phyloP scores from a whole-genome alignment of 37 sponge, comb jelly and placozoan species.

The Aphrocallistes beatrix region DNA sequence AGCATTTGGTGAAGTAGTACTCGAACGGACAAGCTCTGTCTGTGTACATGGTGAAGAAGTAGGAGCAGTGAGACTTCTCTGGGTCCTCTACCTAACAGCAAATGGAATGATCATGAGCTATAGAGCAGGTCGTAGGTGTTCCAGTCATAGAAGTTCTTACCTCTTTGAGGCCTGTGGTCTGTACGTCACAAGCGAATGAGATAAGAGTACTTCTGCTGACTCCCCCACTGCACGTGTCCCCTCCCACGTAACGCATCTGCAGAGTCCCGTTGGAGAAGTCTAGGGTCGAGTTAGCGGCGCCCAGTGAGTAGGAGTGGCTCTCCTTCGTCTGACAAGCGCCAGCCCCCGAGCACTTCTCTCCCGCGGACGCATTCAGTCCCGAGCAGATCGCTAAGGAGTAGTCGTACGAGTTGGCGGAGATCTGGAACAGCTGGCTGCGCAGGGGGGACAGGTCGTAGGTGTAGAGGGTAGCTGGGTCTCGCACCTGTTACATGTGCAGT shows the following conservation, averaged over 20 bases:
- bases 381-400: not conserved
- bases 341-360: not conserved
- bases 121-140: not conserved
- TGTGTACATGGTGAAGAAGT: not conserved
- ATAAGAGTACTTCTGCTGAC: not conserved
- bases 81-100: not conserved
- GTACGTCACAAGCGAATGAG: not conserved
- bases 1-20: not conserved
- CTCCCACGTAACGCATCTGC: not conserved
- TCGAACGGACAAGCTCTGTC: slow-evolving; percentile 7
- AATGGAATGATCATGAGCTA: no score
- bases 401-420: not conserved
- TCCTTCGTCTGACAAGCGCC: slow-evolving; percentile 13
- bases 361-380: not conserved
- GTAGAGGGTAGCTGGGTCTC: not conserved
- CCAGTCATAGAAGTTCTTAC: not conserved
- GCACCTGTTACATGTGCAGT: no score
- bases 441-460: not conserved
- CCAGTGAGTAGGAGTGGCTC: not conserved
- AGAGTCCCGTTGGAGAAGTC: not conserved
- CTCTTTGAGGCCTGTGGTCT: not conserved
- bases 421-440: not conserved
- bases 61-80: not conserved
- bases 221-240: slow-evolving; percentile 1
- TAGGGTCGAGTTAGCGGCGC: not conserved